Conservation (phyloP, 2,113 vertebrate species). For the Procavia capensis region DNA sequence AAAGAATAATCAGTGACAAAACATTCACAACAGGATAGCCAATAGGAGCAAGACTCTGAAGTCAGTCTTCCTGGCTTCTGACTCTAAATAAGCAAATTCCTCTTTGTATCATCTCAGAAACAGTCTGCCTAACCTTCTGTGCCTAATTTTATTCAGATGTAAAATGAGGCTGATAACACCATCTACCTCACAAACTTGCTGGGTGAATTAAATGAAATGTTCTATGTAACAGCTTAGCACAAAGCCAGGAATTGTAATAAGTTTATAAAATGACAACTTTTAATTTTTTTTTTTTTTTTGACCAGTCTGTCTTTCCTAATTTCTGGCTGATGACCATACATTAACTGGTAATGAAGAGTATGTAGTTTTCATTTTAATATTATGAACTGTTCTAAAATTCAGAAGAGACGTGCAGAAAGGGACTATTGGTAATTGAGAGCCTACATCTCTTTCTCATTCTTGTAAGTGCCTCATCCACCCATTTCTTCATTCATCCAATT, state of each 20-base stretch:
- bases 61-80: neutral
- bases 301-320: neutral
- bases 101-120: neutral
- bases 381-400: neutral
- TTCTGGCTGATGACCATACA: neutral
- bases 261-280: neutral
- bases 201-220: neutral
- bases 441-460: neutral
- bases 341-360: neutral
- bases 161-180: neutral
- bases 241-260: neutral
- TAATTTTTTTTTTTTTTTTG: slow-evolving; percentile 38
- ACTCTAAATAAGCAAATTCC: neutral
- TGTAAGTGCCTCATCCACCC: neutral
- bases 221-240: neutral
- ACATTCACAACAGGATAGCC: neutral
- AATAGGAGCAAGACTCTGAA: neutral
- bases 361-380: neutral
- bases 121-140: neutral
- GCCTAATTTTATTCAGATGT: neutral
- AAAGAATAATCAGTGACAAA: neutral
- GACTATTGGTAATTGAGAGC: neutral
- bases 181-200: neutral
- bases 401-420: neutral
- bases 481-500: too few species aligned